A percentile compares a stretch with the other conserved stretches of the same genome.
Conservation (phyloP, 2,797 vertebrate genomes). For the Sciaenops ocellatus region DNA sequence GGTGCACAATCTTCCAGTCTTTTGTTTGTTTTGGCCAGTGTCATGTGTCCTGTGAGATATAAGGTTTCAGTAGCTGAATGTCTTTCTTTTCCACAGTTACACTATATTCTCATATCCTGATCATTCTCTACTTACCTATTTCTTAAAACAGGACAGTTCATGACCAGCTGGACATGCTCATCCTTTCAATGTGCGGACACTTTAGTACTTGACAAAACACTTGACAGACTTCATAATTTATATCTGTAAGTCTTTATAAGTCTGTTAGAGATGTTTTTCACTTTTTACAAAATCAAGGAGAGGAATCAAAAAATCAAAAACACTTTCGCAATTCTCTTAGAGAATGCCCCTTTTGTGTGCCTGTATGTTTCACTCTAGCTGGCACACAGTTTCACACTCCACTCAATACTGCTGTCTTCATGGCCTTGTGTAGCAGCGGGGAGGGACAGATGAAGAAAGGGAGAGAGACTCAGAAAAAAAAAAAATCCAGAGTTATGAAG, state of each 20-base stretch:
- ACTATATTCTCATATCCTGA: constrained; percentile 10
- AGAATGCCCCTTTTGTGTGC: constrained; percentile 82
- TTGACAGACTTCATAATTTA: constrained; percentile 53
- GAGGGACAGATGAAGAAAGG: constrained; percentile 60
- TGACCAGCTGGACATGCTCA: constrained; percentile 23
- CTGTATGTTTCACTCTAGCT: constrained; percentile 68
- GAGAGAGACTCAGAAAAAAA: constrained; percentile 49
- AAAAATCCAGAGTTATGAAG: constrained; percentile 46
- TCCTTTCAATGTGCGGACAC: constrained; percentile 33
- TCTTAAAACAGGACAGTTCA: constrained; percentile 16
- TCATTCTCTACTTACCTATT: constrained; percentile 41
- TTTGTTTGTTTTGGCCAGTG: constrained; percentile 24
- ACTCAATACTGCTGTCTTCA: constrained; percentile 89
- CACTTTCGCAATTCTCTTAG: constrained; percentile 85
- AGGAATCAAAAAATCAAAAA: constrained; percentile 77
- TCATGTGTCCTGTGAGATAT: neutral
- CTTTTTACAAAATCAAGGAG: constrained; percentile 88
- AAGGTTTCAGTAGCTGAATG: neutral
- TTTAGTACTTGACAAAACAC: constrained; percentile 64
- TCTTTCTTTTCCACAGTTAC: constrained; percentile 16
- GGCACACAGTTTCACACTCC: constrained; percentile 78
- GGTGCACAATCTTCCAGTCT: neutral
- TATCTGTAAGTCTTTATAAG: constrained; percentile 85
- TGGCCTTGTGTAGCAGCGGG: constrained; percentile 80
- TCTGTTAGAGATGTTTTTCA: constrained; percentile 83